Evolutionary conservation across 2,888 invertebrate species (phyloP).

Genomic region (Panzeria rudis): DNA sequence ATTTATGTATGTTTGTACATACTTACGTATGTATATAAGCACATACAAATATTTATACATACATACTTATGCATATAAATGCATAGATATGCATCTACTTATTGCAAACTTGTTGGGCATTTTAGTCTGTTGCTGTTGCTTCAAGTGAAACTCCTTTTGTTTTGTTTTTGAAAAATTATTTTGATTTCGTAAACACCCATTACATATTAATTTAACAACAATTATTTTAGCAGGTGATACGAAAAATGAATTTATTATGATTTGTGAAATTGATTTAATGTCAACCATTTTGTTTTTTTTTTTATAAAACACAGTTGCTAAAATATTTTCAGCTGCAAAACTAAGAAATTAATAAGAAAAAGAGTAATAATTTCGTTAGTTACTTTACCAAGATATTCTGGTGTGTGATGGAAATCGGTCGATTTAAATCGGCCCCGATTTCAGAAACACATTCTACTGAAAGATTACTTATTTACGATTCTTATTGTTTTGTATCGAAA

Average conservation of each 20-base stretch:
- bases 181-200: constrained; percentile 55
- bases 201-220: constrained; percentile 51
- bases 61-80: background rate
- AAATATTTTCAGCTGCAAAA: background rate
- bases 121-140: constrained; percentile 37
- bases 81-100: background rate
- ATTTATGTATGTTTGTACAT: background rate
- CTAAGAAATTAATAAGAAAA: no score
- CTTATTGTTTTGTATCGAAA: no score
- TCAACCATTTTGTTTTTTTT: constrained; percentile 53
- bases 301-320: background rate
- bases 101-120: background rate
- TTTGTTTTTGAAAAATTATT: constrained; percentile 18
- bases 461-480: no score
- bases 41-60: background rate
- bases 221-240: constrained; percentile 58
- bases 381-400: no score
- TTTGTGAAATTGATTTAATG: constrained; percentile 16
- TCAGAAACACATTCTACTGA: no score
- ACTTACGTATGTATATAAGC: background rate
- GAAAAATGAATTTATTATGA: constrained; percentile 13
- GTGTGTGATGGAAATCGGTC: no score
- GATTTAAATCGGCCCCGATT: no score
- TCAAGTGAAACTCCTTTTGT: background rate
- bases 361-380: background rate